Evolutionary conservation across 1,140 invertebrate genomes (phyloP), one percentile per base, ranked within the genome.

Genomic region (Drosophila tsacasi): DNA sequence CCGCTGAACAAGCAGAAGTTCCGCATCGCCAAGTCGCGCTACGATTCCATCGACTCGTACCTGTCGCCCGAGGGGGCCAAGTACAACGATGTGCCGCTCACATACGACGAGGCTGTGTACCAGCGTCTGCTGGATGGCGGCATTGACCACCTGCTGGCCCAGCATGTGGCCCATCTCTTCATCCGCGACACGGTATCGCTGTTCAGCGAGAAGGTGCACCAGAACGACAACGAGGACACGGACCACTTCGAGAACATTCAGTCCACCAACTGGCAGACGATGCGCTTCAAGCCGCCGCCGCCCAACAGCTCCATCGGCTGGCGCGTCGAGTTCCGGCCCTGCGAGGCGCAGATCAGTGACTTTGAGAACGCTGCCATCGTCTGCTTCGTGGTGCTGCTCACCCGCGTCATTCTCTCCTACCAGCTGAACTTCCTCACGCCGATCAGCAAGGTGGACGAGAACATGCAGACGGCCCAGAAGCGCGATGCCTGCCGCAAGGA

Each of bases 221-320:
- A 99, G 92, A 97, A 99, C 93, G 98, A 99, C 93, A 94, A 95
- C 25, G 96, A 97, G 75, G 99, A 99, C 85, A 98, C 97, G 1
- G 99, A 99, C 93, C 99, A 99, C 94, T 99, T 99, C 95, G 99
- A 99, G 97, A 99, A 99, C 92, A 99, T 99, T 83, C 99, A 99
- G 93, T 99, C 99, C 1, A 99, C 99, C 8, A 99, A 99, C 94
- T 99, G 99, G 99, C 99, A 99, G 94, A 99, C 99, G 10, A 99
- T 99, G 99, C 95, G 99, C 19, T 99, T 99, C 94, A 99, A 99
- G 94, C 98, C 98, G 49, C 99, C 99, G 64, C 97, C 98, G 23
- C 96, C 97, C 2, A 96, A 98, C 92, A 99, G 98, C 13, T 95
- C 97, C 44, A 99, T 99, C 93, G 99, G 99, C 19, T 99, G 99